Evolutionary conservation across 2,797 vertebrate genomes (phyloP).

Genomic region (Phaenicophaeus curvirostris): DNA sequence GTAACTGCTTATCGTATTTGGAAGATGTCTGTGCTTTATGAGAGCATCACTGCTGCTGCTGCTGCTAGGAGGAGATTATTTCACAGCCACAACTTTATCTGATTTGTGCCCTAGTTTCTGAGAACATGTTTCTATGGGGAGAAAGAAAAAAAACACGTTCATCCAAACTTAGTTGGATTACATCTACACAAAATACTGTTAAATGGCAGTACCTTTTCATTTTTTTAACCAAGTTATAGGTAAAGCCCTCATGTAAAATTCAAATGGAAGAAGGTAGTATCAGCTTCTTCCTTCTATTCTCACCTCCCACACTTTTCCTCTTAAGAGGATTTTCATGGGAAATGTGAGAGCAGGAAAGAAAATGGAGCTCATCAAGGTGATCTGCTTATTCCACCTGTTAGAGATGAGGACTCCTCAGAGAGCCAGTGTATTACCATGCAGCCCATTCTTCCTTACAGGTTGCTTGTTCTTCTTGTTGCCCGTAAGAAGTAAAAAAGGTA

Average conservation of each 20-base stretch:
- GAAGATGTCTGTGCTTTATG: not conserved
- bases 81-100: constrained; percentile 9
- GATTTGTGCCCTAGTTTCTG: constrained; percentile 16
- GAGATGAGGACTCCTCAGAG: not conserved
- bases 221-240: not conserved
- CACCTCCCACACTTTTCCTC: not conserved
- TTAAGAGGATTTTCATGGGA: not conserved
- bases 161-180: not conserved
- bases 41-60: not conserved
- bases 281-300: not conserved
- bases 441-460: not conserved
- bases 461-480: not conserved
- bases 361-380: not conserved
- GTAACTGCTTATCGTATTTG: constrained; percentile 3
- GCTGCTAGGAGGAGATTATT: constrained; percentile 17
- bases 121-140: not conserved
- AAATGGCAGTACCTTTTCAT: not conserved
- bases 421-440: not conserved
- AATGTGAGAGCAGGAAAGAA: not conserved
- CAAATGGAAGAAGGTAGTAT: not conserved
- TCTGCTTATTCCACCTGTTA: not conserved
- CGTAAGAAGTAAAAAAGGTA: not conserved
- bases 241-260: not conserved
- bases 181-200: not conserved
- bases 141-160: not conserved